Evolutionary conservation across 2,888 invertebrate species (phyloP).

Genomic region (Macrophya alboannulata): DNA sequence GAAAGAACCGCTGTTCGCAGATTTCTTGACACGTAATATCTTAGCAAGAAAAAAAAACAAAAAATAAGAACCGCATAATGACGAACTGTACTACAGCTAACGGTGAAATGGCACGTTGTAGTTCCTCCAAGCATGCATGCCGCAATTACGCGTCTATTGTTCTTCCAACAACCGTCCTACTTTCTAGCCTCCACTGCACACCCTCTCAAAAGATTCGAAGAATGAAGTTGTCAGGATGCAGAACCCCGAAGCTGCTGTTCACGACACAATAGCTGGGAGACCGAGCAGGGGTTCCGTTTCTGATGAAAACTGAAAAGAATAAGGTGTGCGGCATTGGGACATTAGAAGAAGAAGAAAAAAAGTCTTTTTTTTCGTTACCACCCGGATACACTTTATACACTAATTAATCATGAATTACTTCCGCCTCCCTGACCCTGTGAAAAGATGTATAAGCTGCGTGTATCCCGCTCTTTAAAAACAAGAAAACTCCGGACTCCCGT

Average conservation of each 20-base stretch:
- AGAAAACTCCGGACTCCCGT: not conserved
- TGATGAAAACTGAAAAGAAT: not conserved
- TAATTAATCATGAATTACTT: not conserved
- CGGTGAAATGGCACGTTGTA: slow-evolving; percentile 27
- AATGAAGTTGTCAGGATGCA: slow-evolving; percentile 31
- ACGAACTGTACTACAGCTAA: not conserved
- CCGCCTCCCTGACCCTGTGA: not conserved
- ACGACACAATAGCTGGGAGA: not conserved
- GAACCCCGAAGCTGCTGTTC: slow-evolving; percentile 8
- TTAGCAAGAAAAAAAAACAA: not conserved
- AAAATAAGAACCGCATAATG: slow-evolving; percentile 33
- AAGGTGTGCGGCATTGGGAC: not conserved
- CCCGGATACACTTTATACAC: not conserved
- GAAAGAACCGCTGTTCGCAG: not conserved
- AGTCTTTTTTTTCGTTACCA: not conserved
- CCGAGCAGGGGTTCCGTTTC: not conserved
- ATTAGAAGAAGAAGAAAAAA: not conserved
- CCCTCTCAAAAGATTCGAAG: slow-evolving; percentile 20
- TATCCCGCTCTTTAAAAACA: not conserved
- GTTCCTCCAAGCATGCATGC: slow-evolving; percentile 10
- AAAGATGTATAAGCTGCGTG: not conserved
- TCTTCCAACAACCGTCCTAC: slow-evolving; percentile 45
- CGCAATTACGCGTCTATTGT: slow-evolving; percentile 51
- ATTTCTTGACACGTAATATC: slow-evolving; percentile 25
- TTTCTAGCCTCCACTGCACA: slow-evolving; percentile 28